These are phyloP conservation scores for Mimachlamys varia DNA, from an alignment of 2,888 invertebrate genomes.

Conservation along the genomic window DNA sequence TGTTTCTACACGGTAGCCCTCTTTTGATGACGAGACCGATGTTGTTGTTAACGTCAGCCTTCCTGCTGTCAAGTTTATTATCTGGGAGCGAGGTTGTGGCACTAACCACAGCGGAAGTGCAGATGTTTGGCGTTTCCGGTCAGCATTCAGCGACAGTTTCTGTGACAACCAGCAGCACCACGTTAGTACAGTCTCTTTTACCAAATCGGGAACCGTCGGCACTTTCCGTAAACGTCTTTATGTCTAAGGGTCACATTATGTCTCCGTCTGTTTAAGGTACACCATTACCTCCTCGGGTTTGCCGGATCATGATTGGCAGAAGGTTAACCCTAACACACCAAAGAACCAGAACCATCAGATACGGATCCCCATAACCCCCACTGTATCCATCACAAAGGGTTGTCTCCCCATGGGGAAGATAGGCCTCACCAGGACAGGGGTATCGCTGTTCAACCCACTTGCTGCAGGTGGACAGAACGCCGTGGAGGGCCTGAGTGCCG, in stretches of 20 bases:
- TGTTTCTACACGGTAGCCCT: background rate
- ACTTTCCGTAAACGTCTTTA: no score
- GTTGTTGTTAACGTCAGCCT: background rate
- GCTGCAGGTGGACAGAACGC: conserved; percentile 49
- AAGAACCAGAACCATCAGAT: conserved; percentile 47
- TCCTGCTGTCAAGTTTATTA: background rate
- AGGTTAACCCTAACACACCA: conserved; percentile 47
- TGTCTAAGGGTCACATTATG: no score
- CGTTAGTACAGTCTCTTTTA: background rate
- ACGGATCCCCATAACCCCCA: conserved; percentile 46
- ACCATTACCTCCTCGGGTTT: conserved; percentile 46
- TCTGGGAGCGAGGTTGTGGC: background rate
- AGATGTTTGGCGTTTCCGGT: conserved; percentile 12
- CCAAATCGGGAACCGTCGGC: no score
- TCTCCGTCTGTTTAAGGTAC: background rate
- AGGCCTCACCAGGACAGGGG: conserved; percentile 52
- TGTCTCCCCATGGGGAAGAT: conserved; percentile 53
- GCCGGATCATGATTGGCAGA: conserved; percentile 50
- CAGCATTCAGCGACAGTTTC: background rate
- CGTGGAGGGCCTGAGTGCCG: conserved; percentile 50
- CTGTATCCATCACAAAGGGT: conserved; percentile 41
- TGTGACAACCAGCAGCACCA: background rate
- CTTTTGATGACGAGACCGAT: background rate
- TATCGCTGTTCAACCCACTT: conserved; percentile 54
- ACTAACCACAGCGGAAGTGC: background rate